Evolutionary conservation across 2,797 vertebrate genomes (phyloP), one percentile per base, ranked within the genome.

Genomic region (Trichosurus vulpecula): DNA sequence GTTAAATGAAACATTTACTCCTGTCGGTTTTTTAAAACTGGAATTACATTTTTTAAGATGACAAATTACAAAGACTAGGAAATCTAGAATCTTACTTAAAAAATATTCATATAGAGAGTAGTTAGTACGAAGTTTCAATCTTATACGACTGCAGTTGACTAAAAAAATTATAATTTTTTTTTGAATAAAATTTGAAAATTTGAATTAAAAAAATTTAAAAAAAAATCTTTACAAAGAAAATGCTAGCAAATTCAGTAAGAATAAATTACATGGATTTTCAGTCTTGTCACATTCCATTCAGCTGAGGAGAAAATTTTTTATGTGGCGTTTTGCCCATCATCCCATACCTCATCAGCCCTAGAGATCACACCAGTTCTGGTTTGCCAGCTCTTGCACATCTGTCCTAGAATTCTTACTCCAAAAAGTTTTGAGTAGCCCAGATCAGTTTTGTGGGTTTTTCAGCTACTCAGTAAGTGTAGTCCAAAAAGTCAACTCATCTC

Each of bases 11-110:
- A 14, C 9, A 0, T 56, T 31, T 92, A 90, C 31, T 57, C 74
- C 25, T 95, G 92, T 93, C 66, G n/a, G 6, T 54, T 81, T 54
- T 81, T 54, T 54, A 54, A 54, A 54, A 54, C 54, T 54, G 54
- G 54, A 16, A 54, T 54, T 54, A 54, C 13, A 3, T 12, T 94
- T 92, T 92, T 96, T 95, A 51, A 61, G 74, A 13, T 0, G 58
- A 96, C 89, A 5, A 53, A 5, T 52, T 6, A 1, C 41, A 89
- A 6, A 13, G 91, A 95, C 55, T 87, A 93, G 41, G 14, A 94
- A 97, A 90, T 19, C 96, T 55, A 22, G 31, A 96, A 93, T 81
- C 93, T 93, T 96, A 96, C 41, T 96, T 81, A 47, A 74, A 47
- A 74, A 81, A 31, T 52, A 93, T 54, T 96, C 91, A 74, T 89